These are phyloP conservation scores for Noctuana brunneofusca DNA, from an alignment of 2,888 invertebrate species.

Conservation along the genomic window DNA sequence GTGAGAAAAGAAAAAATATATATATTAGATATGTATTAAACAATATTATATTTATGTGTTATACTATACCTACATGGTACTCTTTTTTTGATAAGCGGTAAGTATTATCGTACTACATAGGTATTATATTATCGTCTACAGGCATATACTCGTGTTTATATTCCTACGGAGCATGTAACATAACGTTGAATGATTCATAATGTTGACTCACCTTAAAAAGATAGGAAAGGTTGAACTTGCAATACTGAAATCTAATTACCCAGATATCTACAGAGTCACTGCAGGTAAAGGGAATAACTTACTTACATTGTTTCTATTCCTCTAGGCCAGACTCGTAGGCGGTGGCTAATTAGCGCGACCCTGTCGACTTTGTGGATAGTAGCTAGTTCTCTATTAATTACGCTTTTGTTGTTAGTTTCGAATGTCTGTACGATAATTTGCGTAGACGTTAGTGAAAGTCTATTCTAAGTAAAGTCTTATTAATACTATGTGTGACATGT, in stretches of 20 bases:
- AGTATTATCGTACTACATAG: too few relatives aligned
- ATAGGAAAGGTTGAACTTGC: constrained; percentile 3
- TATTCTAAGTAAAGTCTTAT: not conserved
- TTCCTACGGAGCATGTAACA: too few relatives aligned
- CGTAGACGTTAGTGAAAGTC: not conserved
- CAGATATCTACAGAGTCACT: not conserved
- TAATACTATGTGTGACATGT: too few relatives aligned
- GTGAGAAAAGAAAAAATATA: too few relatives aligned
- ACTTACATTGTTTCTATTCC: constrained; percentile 16
- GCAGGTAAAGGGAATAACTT: constrained; percentile 8
- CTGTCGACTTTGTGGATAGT: constrained; percentile 8
- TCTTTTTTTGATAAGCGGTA: too few relatives aligned
- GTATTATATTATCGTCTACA: too few relatives aligned
- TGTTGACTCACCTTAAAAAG: not conserved
- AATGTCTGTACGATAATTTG: not conserved
- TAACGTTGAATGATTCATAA: too few relatives aligned
- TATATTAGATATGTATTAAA: too few relatives aligned
- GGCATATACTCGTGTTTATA: too few relatives aligned
- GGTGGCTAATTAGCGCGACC: constrained; percentile 22
- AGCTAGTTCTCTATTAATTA: constrained; percentile 14
- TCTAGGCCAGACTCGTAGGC: constrained; percentile 19
- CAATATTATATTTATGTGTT: too few relatives aligned
- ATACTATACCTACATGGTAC: too few relatives aligned
- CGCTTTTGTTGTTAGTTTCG: not conserved
- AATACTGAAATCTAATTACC: constrained; percentile 23